Evolutionary conservation across 2,797 vertebrate genomes (phyloP).

Genomic region (Dicrostonyx torquatus): DNA sequence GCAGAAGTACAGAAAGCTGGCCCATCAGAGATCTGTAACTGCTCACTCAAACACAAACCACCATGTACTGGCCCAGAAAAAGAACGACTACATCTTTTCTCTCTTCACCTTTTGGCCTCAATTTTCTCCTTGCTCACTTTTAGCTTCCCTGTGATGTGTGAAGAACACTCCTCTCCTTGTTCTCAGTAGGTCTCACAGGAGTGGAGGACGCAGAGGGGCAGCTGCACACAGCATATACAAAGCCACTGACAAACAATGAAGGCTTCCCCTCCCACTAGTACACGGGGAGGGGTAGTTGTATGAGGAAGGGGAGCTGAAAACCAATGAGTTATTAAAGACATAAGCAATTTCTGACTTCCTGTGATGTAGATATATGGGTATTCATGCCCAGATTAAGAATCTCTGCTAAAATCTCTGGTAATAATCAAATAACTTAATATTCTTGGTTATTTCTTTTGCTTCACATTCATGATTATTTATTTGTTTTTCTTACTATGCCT

Average conservation of each 20-base stretch:
- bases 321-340: neutral
- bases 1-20: conserved; percentile 29
- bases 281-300: rapidly evolving
- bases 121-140: conserved; percentile 56
- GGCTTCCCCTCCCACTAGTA: neutral
- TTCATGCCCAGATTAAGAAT: neutral
- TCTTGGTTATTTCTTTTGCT: neutral
- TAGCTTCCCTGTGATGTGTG: conserved; percentile 44
- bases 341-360: neutral
- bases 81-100: conserved; percentile 37
- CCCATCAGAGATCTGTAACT: conserved; percentile 57
- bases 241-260: neutral
- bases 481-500: neutral
- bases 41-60: conserved; percentile 52
- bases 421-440: neutral
- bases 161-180: conserved; percentile 53
- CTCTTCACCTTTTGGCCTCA: conserved; percentile 69
- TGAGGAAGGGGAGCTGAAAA: neutral
- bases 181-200: conserved; percentile 26
- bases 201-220: neutral
- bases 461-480: neutral
- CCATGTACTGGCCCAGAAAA: neutral
- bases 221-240: neutral
- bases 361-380: neutral
- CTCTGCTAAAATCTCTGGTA: neutral